Percentiles rank a stretch among this genome's conserved stretches.
phyloP scores from a whole-genome alignment of 2,888 invertebrate genomes.

The Nowickia ferox region DNA sequence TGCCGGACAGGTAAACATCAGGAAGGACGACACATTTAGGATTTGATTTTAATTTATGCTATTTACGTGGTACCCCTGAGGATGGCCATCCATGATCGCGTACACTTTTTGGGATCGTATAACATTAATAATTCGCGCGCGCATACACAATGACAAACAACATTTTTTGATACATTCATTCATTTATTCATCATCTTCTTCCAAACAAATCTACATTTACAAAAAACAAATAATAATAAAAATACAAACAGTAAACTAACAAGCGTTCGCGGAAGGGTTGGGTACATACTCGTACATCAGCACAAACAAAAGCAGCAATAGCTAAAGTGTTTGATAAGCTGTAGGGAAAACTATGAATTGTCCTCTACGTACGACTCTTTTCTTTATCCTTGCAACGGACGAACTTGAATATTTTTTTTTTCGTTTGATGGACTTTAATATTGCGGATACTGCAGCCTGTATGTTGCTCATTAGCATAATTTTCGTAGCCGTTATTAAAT shows the following conservation, averaged over 20 bases:
- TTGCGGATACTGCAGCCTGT: constrained; percentile 24
- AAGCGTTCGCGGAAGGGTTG: constrained; percentile 32
- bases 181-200: background rate
- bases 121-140: constrained; percentile 20
- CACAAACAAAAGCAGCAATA: background rate
- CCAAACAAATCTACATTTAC: background rate
- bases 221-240: background rate
- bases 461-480: constrained; percentile 52
- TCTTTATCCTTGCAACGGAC: too few species aligned
- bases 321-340: background rate
- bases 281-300: background rate
- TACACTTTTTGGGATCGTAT: constrained; percentile 41
- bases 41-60: constrained; percentile 33
- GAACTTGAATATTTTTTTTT: background rate
- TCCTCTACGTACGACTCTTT: background rate
- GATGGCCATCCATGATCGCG: constrained; percentile 28
- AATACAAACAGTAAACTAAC: background rate
- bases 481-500: constrained; percentile 35
- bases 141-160: background rate
- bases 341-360: background rate
- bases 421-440: constrained; percentile 36
- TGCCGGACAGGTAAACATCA: constrained; percentile 3
- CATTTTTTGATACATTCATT: background rate
- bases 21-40: background rate
- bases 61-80: background rate